Base-by-base conservation (phyloP, 2,888 invertebrate genomes). In the Drosophila monieri region DNA sequence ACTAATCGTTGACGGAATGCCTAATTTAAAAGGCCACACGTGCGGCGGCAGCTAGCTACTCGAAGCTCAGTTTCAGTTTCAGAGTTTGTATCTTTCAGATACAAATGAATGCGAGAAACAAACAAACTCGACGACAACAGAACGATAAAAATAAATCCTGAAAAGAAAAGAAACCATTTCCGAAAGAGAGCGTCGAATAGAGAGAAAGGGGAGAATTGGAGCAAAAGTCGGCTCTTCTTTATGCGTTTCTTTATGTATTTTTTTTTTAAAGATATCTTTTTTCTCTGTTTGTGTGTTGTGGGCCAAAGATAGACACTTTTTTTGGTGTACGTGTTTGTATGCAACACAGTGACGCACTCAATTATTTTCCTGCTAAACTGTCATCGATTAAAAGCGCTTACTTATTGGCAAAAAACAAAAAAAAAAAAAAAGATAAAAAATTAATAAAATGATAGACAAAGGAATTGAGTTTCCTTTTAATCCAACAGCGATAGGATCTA, bases 61-160 rank as follows among this genome's bases (percentile, higher is more conserved):
- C 30, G 8, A 52, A 64, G 65, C 52, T 30, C 8, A 64, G 64
- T 23, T 23, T 23, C 21, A 23, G 21, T 64, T 64, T 64, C 21
- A 21, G 2, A 37, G 25, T 39, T 47, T 18, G 59, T 32, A 61
- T 61, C 47, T 41, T 10, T 10, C 47, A 32, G 39, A 47, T 30
- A 18, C 12, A 43, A 21, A 43, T 21, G 12, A 43, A 52, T 30
- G 21, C 15, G 37, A 56, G 25, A 47, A 47, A 43, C 10, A 51
- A 15, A 23, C 32, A 48, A 68, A 69, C 74, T 74, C 77, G 80
- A 89, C 77, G 80, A 89, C 86, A 85, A 80, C 78, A 80, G 88
- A 43, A 43, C 81, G 89, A 81, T 90, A 89, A 88, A 89, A 90
- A 90, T 89, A 89, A 89, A 90, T 78, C 84, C 79, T 79, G 85